Percentiles rank a stretch among this genome's conserved stretches.
phyloP scores from a whole-genome alignment of 2,797 vertebrate species.

The Gobionotothen gibberifrons region DNA sequence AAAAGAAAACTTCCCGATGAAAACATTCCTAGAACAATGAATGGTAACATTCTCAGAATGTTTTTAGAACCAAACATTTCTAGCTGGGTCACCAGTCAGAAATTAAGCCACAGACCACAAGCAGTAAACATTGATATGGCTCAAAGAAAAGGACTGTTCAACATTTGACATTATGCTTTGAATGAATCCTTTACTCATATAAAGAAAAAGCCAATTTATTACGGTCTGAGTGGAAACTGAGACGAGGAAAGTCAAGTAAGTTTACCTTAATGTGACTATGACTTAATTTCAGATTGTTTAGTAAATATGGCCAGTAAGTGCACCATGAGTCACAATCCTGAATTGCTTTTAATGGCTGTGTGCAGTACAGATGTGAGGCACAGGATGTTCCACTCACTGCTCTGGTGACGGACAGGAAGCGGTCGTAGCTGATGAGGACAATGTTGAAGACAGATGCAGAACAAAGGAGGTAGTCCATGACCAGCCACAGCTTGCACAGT shows the following conservation, averaged over 20 bases:
- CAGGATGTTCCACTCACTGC: constrained; percentile 84
- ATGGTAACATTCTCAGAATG: no score
- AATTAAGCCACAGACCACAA: constrained; percentile 41
- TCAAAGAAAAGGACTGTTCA: neutral
- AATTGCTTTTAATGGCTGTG: neutral
- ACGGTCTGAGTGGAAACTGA: neutral
- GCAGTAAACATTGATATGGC: neutral
- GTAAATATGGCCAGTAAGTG: neutral
- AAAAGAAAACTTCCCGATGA: no score
- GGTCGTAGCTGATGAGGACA: constrained; percentile 93
- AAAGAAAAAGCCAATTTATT: neutral
- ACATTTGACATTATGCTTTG: neutral
- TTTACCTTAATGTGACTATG: neutral
- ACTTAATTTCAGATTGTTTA: neutral
- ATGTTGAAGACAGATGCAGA: constrained; percentile 92
- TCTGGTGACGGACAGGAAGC: constrained; percentile 90
- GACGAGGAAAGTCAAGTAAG: neutral
- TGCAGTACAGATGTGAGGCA: constrained; percentile 5
- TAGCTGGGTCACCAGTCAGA: constrained; percentile 22
- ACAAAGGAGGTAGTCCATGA: constrained; percentile 90
- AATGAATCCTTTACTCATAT: neutral
- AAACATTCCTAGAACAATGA: no score
- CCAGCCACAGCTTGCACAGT: constrained; percentile 89
- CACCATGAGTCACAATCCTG: neutral
- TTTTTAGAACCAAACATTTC: no score